A percentile compares a stretch with the other conserved stretches of the same genome.
These are phyloP conservation scores for Drosophila pseudoananassae DNA, from an alignment of 1,140 invertebrate genomes.

Conservation along the genomic window DNA sequence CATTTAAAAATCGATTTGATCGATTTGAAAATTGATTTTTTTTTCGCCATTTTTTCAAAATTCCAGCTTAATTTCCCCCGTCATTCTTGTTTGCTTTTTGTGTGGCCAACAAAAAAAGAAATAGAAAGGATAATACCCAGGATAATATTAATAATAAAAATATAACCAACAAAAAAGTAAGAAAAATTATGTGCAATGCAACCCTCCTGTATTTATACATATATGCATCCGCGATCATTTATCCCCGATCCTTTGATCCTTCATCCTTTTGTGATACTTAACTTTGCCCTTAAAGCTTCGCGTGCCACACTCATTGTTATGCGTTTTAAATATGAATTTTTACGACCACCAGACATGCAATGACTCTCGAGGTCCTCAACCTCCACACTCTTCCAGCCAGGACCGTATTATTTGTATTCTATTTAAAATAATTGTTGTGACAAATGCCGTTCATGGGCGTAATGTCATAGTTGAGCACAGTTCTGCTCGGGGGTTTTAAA, in stretches of 20 bases:
- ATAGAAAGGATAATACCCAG: background rate
- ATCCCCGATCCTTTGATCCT: conserved; percentile 25
- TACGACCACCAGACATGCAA: conserved; percentile 70
- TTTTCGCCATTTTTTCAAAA: too few relatives aligned
- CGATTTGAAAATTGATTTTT: too few relatives aligned
- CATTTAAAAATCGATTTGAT: too few relatives aligned
- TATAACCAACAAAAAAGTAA: background rate
- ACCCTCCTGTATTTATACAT: background rate
- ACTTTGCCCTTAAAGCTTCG: conserved; percentile 52
- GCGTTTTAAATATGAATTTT: conserved; percentile 79
- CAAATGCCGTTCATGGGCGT: too few relatives aligned
- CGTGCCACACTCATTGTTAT: conserved; percentile 77
- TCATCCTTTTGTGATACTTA: conserved; percentile 44
- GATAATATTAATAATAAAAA: background rate
- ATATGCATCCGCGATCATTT: conserved; percentile 11
- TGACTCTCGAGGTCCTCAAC: conserved; percentile 4
- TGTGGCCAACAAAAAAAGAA: conserved; percentile 1
- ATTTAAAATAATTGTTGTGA: too few relatives aligned
- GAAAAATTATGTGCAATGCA: conserved; percentile 1
- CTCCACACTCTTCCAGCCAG: too few relatives aligned
- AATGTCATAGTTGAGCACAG: too few relatives aligned
- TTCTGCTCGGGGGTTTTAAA: too few relatives aligned
- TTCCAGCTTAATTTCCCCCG: conserved; percentile 67
- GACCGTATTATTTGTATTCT: too few relatives aligned
- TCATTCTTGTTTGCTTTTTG: conserved; percentile 26